Evolutionary conservation across 2,797 vertebrate species (phyloP).

Genomic region (Peromyscus melanophrys): DNA sequence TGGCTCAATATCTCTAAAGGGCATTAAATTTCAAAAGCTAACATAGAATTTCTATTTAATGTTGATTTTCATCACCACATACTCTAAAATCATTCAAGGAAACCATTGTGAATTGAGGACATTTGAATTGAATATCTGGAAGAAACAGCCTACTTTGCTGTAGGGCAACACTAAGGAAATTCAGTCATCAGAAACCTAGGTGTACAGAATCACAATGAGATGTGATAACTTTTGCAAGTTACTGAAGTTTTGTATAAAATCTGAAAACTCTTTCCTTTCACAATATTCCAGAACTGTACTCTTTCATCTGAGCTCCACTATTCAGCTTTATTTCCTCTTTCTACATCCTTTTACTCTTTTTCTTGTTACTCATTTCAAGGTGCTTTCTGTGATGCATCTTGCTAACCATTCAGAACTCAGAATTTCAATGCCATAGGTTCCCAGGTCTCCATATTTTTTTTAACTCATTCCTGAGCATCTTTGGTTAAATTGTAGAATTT

Average conservation of each 20-base stretch:
- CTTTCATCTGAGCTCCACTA: background rate
- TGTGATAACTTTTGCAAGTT: background rate
- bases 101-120: background rate
- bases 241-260: background rate
- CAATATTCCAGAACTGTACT: background rate
- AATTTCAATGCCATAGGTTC: background rate
- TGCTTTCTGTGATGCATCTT: background rate
- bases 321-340: constrained; percentile 7
- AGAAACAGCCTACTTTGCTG: background rate
- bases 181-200: background rate
- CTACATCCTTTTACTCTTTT: background rate
- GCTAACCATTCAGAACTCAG: background rate
- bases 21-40: background rate
- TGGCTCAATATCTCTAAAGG: background rate
- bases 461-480: background rate
- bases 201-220: background rate
- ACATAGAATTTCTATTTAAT: background rate
- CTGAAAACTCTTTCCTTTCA: background rate
- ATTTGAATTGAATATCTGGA: background rate
- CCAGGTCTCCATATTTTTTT: background rate
- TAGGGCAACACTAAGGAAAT: background rate
- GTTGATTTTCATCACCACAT: background rate
- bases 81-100: background rate
- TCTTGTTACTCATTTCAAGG: background rate
- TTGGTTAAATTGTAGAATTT: background rate